These are phyloP conservation scores for Corydoras maculifer DNA, from an alignment of 2,113 vertebrate genomes.

Conservation along the genomic window DNA sequence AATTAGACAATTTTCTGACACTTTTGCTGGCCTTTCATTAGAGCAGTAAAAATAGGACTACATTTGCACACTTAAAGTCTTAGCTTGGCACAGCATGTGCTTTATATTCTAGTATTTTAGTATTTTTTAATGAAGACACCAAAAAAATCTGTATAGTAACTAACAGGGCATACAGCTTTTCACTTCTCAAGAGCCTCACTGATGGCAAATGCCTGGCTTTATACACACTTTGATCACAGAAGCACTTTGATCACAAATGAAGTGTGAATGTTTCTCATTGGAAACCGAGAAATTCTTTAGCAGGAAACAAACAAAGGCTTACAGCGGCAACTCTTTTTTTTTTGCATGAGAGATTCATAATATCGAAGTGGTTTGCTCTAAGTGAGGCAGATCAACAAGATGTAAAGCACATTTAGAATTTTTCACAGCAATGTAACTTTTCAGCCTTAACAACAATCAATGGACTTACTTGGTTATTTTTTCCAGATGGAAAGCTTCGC, in stretches of 20 bases:
- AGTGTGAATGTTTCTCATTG: slow-evolving; percentile 11
- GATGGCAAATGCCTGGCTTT: background rate
- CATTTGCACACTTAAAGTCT: slow-evolving; percentile 8
- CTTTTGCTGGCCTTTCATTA: slow-evolving; percentile 17
- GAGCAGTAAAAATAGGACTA: slow-evolving; percentile 21
- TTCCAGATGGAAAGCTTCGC: slow-evolving; percentile 23
- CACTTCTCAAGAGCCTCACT: background rate
- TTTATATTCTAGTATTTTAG: background rate
- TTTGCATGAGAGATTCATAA: background rate
- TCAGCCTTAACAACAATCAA: background rate
- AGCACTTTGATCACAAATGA: background rate
- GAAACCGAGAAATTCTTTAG: slow-evolving; percentile 6
- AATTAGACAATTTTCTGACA: slow-evolving; percentile 13
- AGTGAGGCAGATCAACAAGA: background rate
- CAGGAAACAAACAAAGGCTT: slow-evolving; percentile 21
- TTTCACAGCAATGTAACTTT: slow-evolving; percentile 9
- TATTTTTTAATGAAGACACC: slow-evolving; percentile 19
- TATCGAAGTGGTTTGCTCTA: background rate
- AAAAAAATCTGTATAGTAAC: slow-evolving; percentile 13
- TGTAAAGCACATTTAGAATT: slow-evolving; percentile 2
- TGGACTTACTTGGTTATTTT: slow-evolving; percentile 6
- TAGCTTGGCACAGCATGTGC: background rate
- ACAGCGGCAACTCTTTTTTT: background rate
- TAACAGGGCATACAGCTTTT: slow-evolving; percentile 1
- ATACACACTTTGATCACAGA: slow-evolving; percentile 9